Base-by-base conservation (phyloP, 2,888 invertebrate genomes). In the Ennomos quercinarius region DNA sequence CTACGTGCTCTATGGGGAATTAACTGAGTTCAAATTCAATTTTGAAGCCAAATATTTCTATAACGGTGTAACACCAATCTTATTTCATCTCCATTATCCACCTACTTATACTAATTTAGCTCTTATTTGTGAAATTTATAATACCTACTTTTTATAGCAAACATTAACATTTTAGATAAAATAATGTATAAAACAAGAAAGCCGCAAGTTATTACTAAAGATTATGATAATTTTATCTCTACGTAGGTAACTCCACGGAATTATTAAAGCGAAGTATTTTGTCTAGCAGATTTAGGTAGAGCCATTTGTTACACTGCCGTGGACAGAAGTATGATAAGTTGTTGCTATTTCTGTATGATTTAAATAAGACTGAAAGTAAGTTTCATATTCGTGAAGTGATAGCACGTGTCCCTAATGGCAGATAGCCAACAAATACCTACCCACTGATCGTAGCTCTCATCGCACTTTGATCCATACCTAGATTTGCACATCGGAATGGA, bases 311-410 rank as follows among this genome's bases (percentile, higher is more conserved):
- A 50, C 52, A 43, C 40, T 48, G 51, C 44, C 49, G 68, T 51
- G 42, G 64, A 64, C 66, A 66, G 61, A 57, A 54, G 58, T 68
- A 68, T 68, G 64, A 68, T 66, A 68, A 61, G 68, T 66, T 54
- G 62, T 45, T 68, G 61, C 71, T 71, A 71, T 64, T 74, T 67
- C 65, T 73, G 73, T 73, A 64, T 71, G 70, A 76, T 72, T 77
- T 73, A 64, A 72, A 62, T 69, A 64, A 63, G 63, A 66, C 70
- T 67, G 65, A 59, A 70, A 72, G 68, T 70, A 65, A 68, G 70
- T 71, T 72, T 68, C 70, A 68, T 71, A 68, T 70, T 70, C 70
- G 69, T 66, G 72, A 74, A 73, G 70, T 73, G 68, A 73, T 71
- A 76, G 64, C 71, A 66, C 49, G 72, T 67, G 70, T 66, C 63